Evolutionary conservation across 2,888 invertebrate species (phyloP), one percentile per base, ranked within the genome.

Genomic region (Hyposoter didymator): DNA sequence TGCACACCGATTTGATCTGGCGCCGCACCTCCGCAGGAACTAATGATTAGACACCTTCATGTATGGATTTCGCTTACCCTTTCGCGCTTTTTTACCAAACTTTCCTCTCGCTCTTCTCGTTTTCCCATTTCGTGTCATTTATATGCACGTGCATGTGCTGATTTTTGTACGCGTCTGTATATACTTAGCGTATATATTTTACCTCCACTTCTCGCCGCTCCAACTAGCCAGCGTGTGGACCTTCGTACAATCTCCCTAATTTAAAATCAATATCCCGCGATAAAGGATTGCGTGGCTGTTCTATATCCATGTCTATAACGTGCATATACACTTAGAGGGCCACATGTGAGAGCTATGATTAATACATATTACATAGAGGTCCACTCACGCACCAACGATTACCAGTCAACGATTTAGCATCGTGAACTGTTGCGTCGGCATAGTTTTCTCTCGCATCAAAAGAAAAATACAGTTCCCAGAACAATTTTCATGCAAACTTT

Each of bases 1-100:
- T 92, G 92, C 92, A 92, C 90, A 87, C 85, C 84, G 91, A 92
- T 92, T 91, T 90, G 89, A 92, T 92, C 92, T 91, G 91, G 89
- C 90, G 90, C 92, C 92, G 90, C 92, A 87, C 92, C 92, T 91
- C 90, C 87, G 90, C 92, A 90, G 91, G 91, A 91, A 91, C 90
- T 91, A 92, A 92, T 92, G 92, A 92, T 92, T 92, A 92, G 91
- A 91, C 91, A 91, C 91, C 90, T 91, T 89, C 91, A 78, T 72
- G 70, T 84, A 89, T 90, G 91, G 89, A 88, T 89, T 90, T 90
- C 89, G 90, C 88, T 87, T 82, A 82, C 87, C 84, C 84, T 35
- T 67, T 72, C 81, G 85, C 84, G 85, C 84, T 84, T 86, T 78
- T 87, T 85, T 87, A 22, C 4, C 49, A 7, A 79, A 69, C 79